phyloP scores from a whole-genome alignment of 2,888 invertebrate species.

The Sesia bembeciformis region DNA sequence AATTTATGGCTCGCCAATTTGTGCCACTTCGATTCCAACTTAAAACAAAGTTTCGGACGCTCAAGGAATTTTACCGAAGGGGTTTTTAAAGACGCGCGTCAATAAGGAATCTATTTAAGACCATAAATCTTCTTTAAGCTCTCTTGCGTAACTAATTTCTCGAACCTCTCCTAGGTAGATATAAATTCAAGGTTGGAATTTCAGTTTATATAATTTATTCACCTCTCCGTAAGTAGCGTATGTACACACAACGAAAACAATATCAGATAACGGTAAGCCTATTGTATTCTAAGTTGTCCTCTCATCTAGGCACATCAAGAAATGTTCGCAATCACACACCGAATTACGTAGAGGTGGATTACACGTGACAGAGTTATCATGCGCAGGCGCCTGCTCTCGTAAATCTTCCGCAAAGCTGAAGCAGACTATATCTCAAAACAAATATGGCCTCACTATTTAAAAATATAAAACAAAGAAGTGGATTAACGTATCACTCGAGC shows the following conservation, averaged over 20 bases:
- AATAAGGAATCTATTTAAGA: slow-evolving; percentile 34
- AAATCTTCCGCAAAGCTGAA: slow-evolving; percentile 63
- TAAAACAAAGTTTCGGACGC: slow-evolving; percentile 48
- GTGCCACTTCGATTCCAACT: slow-evolving; percentile 49
- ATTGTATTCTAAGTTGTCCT: too few species aligned
- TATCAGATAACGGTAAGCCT: too few species aligned
- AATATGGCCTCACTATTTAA: slow-evolving; percentile 72
- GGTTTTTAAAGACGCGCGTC: slow-evolving; percentile 27
- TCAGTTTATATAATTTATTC: too few species aligned
- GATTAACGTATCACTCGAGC: slow-evolving; percentile 67
- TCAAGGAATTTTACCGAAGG: slow-evolving; percentile 33
- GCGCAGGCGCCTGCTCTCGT: slow-evolving; percentile 62
- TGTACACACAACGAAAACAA: too few species aligned
- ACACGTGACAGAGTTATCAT: slow-evolving; percentile 66
- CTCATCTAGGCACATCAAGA: slow-evolving; percentile 10
- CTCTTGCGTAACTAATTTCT: background rate
- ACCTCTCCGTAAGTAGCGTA: too few species aligned
- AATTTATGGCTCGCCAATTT: slow-evolving; percentile 69
- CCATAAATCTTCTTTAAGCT: slow-evolving; percentile 21
- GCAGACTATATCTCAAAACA: slow-evolving; percentile 67
- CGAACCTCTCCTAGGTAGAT: background rate
- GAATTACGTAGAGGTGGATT: slow-evolving; percentile 68
- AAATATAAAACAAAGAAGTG: slow-evolving; percentile 69
- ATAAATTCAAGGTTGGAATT: background rate
- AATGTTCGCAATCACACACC: slow-evolving; percentile 66